Percentiles rank a stretch among this genome's conserved stretches.
Conservation (phyloP, 1,140 invertebrate species). For the Eriosoma lanigerum region DNA sequence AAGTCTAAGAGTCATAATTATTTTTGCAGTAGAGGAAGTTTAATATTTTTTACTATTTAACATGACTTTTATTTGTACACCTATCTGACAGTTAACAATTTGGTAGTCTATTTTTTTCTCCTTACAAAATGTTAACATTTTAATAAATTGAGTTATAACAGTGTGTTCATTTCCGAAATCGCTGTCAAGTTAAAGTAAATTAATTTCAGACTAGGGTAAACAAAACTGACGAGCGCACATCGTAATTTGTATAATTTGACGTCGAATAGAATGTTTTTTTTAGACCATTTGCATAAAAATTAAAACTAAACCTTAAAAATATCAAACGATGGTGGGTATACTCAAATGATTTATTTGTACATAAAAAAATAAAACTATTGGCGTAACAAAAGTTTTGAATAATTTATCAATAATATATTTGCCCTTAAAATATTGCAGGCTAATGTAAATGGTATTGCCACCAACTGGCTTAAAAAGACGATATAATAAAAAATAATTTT, state of each 20-base stretch:
- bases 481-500: too few species aligned
- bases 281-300: constrained; percentile 22
- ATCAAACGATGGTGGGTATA: constrained; percentile 13
- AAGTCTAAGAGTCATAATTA: too few species aligned
- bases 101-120: too few species aligned
- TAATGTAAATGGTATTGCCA: too few species aligned
- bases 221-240: neutral
- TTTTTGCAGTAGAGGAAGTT: too few species aligned
- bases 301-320: neutral
- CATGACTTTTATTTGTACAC: too few species aligned
- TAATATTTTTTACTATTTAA: too few species aligned
- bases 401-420: constrained; percentile 13
- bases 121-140: too few species aligned
- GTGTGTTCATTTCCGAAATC: neutral
- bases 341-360: constrained; percentile 19
- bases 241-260: neutral
- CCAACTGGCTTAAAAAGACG: too few species aligned
- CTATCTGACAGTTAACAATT: too few species aligned
- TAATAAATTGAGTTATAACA: too few species aligned
- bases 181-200: neutral
- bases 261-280: neutral
- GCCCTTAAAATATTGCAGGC: neutral
- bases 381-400: constrained; percentile 1
- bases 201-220: neutral
- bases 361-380: too few species aligned